Percentiles rank a stretch among this genome's conserved stretches.
These are phyloP conservation scores for Nymphalis io DNA, from an alignment of 1,140 invertebrate genomes.

Conservation along the genomic window DNA sequence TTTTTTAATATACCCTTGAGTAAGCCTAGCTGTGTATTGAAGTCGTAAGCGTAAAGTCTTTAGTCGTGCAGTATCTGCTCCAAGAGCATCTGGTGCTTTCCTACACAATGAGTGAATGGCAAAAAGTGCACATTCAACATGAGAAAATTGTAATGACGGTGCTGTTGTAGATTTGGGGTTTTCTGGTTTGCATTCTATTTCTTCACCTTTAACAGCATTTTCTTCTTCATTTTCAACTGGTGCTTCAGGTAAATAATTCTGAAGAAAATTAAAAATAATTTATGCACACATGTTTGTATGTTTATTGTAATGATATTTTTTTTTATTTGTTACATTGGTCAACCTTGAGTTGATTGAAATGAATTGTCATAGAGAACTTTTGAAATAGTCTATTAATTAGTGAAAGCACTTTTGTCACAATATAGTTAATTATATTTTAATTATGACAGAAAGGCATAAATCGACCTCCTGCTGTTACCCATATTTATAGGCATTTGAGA, in stretches of 20 bases:
- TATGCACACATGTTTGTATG: too few relatives aligned
- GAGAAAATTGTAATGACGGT: constrained; percentile 93
- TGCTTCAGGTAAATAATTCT: constrained; percentile 90
- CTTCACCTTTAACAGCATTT: constrained; percentile 66
- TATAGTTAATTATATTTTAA: too few relatives aligned
- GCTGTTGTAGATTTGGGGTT: constrained; percentile 64
- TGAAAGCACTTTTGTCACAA: too few relatives aligned
- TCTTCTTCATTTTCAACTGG: constrained; percentile 84
- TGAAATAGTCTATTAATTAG: too few relatives aligned
- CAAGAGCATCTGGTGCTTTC: constrained; percentile 87
- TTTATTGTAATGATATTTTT: background rate
- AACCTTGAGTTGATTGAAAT: too few relatives aligned
- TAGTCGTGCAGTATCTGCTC: constrained; percentile 88
- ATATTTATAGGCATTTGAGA: too few relatives aligned
- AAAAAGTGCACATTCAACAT: constrained; percentile 96
- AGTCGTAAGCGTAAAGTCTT: constrained; percentile 94
- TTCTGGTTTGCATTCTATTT: constrained; percentile 65
- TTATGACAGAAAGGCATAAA: too few relatives aligned
- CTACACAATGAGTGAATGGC: constrained; percentile 93
- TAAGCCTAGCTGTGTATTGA: constrained; percentile 95
- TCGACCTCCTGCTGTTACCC: too few relatives aligned
- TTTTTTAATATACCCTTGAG: constrained; percentile 95
- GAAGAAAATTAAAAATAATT: constrained; percentile 40
- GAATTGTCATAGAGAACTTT: too few relatives aligned
- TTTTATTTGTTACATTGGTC: too few relatives aligned